A percentile compares a stretch with the other conserved stretches of the same genome.
phyloP scores from a whole-genome alignment of 2,888 invertebrate genomes.

The Drosophila testacea region DNA sequence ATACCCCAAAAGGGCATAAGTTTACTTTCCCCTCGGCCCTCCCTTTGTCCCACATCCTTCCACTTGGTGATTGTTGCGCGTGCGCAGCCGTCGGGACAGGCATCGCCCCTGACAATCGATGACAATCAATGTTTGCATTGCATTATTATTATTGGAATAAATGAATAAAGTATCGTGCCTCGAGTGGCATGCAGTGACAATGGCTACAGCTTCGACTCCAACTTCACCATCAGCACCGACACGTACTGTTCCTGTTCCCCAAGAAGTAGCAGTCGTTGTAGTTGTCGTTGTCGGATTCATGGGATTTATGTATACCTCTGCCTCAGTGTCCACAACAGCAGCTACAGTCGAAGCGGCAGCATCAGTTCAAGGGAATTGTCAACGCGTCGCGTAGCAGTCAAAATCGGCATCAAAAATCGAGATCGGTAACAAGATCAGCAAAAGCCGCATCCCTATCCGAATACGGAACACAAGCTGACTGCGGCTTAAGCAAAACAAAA shows the following conservation, averaged over 20 bases:
- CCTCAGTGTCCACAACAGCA: conserved; percentile 15
- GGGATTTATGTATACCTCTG: conserved; percentile 67
- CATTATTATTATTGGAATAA: conserved; percentile 84
- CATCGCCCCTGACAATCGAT: conserved; percentile 76
- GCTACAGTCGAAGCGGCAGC: conserved; percentile 16
- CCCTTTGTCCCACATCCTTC: not conserved
- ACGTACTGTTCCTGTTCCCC: conserved; percentile 48
- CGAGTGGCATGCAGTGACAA: conserved; percentile 80
- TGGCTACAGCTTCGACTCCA: conserved; percentile 65
- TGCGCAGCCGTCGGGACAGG: conserved; percentile 54
- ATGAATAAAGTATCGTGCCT: conserved; percentile 82
- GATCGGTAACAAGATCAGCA: conserved; percentile 83
- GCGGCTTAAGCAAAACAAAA: conserved; percentile 39
- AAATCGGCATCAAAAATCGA: conserved; percentile 81
- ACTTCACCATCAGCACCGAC: conserved; percentile 27
- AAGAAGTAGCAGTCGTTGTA: conserved; percentile 21
- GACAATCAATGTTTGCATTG: conserved; percentile 84
- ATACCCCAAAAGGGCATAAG: conserved; percentile 83
- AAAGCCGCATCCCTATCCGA: conserved; percentile 40
- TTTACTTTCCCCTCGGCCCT: conserved; percentile 30
- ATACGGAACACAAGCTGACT: conserved; percentile 21
- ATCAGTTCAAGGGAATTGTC: conserved; percentile 82
- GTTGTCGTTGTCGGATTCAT: conserved; percentile 36
- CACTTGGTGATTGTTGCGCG: conserved; percentile 57
- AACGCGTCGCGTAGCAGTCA: conserved; percentile 77